Base-by-base conservation (phyloP, 1,140 invertebrate genomes). In the Latrodectus geometricus region DNA sequence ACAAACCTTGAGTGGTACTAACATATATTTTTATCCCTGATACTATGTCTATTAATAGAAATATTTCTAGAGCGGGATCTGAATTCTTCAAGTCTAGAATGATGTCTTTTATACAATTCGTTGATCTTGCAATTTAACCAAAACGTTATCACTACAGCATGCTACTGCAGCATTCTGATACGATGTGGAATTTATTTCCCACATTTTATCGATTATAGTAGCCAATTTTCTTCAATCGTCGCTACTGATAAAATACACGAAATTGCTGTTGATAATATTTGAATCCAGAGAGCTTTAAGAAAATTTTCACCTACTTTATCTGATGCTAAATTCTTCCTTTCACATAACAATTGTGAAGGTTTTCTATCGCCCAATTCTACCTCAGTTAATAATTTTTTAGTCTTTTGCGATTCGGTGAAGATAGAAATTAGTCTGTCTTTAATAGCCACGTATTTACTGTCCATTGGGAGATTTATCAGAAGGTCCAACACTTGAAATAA, bases 271-370 rank as follows among this genome's bases (percentile, higher is more conserved):
- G 65, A 35, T 50, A 79, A 68, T 20, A 23, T 66, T 50, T 79
- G 77, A n/a, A 79, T 61, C 35, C 77, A 66, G 2, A 73, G 9
- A 79, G 65, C 69, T 68, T 79, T 79, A 21, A 79, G 52, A 69
- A 79, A 79, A 68, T 11, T 15, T 49, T 79, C 61, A 48, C 77
- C 20, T 9, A 69, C 61, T 21, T 79, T 66, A 49, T 79, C 56
- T 5, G 61, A 8, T 49, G 77, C 20, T 54, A 79, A 68, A 66
- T 79, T 66, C 21, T 79, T 66, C 77, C 66, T 79, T 66, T 79
- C 61, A 68, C 65, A 79, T 49, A 79, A 68, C n/a, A 79, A 54
- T 56, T 79, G 65, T 66, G 77, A 79, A n/a, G 77, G 66, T 49
- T 79, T 79, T 48, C 66, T 48, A 50, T 79, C 61, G 0, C 77